A percentile compares a stretch with the other conserved stretches of the same genome.
Conservation (phyloP, 1,140 invertebrate genomes). For the Drosophila oshimai region DNA sequence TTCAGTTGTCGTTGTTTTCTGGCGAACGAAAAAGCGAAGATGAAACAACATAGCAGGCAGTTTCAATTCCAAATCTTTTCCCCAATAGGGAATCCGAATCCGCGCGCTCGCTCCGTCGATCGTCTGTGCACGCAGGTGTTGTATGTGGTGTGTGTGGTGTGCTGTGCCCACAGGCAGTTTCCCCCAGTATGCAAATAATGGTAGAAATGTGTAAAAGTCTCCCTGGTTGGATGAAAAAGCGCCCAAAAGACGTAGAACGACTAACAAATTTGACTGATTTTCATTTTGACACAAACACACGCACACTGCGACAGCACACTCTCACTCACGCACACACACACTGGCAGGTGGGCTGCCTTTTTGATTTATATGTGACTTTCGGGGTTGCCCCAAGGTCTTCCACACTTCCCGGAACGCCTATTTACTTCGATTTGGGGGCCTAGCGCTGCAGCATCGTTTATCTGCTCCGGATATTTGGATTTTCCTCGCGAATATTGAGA, state of each 20-base stretch:
- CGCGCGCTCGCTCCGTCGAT: conserved; percentile 9
- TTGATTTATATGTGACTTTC: neutral
- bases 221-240: neutral
- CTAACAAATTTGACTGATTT: conserved; percentile 41
- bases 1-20: conserved; percentile 1
- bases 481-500: conserved; percentile 13
- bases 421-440: conserved; percentile 1
- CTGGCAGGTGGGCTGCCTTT: neutral
- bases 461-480: neutral
- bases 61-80: neutral
- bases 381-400: neutral
- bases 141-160: neutral
- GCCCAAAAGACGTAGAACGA: conserved; percentile 25
- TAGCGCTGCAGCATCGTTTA: conserved; percentile 30
- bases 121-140: neutral
- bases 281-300: conserved; percentile 45
- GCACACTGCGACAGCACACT: conserved; percentile 39
- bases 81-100: neutral
- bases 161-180: neutral
- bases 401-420: neutral
- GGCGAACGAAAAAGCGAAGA: neutral
- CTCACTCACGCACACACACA: conserved; percentile 20
- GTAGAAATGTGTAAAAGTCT: conserved; percentile 27
- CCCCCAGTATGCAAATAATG: neutral
- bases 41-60: neutral